Percentiles rank a stretch among this genome's conserved stretches.
These are phyloP conservation scores for Sylvilagus bachmani DNA, from an alignment of 2,113 vertebrate species.

Conservation along the genomic window DNA sequence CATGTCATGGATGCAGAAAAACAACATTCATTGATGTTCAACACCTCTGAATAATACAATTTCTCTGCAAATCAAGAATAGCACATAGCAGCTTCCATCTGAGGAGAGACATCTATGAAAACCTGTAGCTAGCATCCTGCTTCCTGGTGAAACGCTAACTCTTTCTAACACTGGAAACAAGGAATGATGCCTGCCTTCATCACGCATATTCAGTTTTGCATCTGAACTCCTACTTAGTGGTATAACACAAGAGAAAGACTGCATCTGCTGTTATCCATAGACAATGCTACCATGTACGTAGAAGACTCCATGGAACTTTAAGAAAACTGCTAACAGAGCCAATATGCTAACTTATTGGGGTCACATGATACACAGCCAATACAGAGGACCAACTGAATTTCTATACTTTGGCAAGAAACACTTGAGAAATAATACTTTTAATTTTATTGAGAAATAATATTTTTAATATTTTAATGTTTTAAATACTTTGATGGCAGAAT, in stretches of 20 bases:
- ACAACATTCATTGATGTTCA: constrained; percentile 50
- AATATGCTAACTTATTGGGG: not conserved
- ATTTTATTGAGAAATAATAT: not conserved
- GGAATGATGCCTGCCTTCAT: not conserved
- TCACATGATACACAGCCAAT: not conserved
- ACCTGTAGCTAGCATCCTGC: not conserved
- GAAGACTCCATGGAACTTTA: not conserved
- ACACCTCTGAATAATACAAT: constrained; percentile 7
- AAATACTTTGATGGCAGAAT: not conserved
- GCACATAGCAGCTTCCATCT: not conserved
- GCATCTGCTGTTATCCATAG: not conserved
- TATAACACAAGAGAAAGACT: constrained; percentile 52
- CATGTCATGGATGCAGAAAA: constrained; percentile 7
- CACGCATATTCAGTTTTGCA: not conserved
- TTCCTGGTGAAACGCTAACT: not conserved
- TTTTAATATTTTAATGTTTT: no score
- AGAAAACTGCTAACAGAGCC: not conserved
- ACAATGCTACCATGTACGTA: not conserved
- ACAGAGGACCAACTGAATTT: not conserved
- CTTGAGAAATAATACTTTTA: not conserved
- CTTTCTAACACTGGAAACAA: not conserved
- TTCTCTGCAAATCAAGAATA: constrained; percentile 11
- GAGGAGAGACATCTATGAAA: not conserved
- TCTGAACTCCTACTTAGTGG: not conserved
- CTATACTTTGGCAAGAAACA: constrained; percentile 9